Percentiles rank a stretch among this genome's conserved stretches.
Evolutionary conservation across 2,888 invertebrate genomes (phyloP).

Genomic region (Clistopyga incitator): DNA sequence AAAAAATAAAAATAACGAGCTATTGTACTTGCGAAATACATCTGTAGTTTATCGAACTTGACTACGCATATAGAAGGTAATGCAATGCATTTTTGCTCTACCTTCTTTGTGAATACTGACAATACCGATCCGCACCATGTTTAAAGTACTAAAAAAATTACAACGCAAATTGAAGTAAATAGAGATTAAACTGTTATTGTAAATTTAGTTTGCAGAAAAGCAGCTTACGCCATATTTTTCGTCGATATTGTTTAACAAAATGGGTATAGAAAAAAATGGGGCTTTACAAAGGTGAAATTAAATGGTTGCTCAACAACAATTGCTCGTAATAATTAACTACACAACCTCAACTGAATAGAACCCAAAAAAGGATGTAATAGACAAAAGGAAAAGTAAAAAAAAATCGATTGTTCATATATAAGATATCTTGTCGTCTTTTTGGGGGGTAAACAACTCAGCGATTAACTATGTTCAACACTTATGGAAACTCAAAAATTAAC

Average conservation of each 20-base stretch:
- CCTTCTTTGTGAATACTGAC: not conserved
- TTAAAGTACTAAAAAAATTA: not conserved
- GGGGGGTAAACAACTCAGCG: too few species aligned
- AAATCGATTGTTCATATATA: not conserved
- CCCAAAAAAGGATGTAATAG: not conserved
- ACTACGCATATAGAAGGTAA: slow-evolving; percentile 33
- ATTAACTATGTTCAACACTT: too few species aligned
- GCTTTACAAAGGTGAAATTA: not conserved
- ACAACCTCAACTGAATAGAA: not conserved
- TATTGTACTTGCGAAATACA: slow-evolving; percentile 37
- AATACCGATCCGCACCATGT: not conserved
- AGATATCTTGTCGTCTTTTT: too few species aligned
- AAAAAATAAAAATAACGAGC: not conserved
- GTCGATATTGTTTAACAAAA: too few species aligned
- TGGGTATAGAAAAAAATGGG: not conserved
- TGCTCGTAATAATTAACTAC: not conserved
- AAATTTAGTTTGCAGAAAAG: slow-evolving; percentile 11
- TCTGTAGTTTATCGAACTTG: slow-evolving; percentile 62
- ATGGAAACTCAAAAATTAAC: too few species aligned
- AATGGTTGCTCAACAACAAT: not conserved
- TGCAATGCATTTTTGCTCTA: slow-evolving; percentile 7
- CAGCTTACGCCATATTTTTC: too few species aligned
- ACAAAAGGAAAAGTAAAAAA: not conserved
- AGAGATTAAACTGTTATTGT: not conserved
- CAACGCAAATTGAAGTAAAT: not conserved